Base-by-base conservation (phyloP, 2,113 vertebrate species). In the Anoplopoma fimbria region DNA sequence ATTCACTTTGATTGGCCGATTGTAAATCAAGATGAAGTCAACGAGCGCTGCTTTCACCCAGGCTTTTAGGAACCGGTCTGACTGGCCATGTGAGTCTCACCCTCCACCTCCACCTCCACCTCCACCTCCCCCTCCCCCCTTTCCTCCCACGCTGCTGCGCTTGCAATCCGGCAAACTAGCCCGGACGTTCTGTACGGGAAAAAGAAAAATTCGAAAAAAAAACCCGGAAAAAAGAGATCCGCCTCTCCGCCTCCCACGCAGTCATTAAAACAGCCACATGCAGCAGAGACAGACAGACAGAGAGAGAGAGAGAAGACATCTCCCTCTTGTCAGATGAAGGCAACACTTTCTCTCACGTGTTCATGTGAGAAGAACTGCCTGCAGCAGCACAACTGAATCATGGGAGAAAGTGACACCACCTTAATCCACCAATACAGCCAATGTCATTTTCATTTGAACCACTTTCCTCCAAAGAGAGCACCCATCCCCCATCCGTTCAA, bases 181-280 rank as follows among this genome's bases (percentile, higher is more conserved):
- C 73, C 31, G 2, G 68, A 29, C 42, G 45, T 47, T 87, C 36
- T 75, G 67, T 33, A 57, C 9, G 4, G 63, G 64, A 14, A 9
- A 51, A 57, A 60, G 6, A 31, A 62, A 80, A 85, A 68, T 6
- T n/a, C n/a, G n/a, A n/a, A n/a, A n/a, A 21, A 88, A 73, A 61
- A 83, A 69, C 31, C 21, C 10, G 25, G 85, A 75, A 74, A 69
- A 75, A 74, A 69, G 47, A 82, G 77, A 75, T 80, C 69, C 75
- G 27, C 55, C 81, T 83, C 78, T 58, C 67, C 2, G 17, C 61
- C 82, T 72, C 86, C 86, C 81, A 87, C 91, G 9, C 87, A 64
- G 82, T 76, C 82, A 88, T 89, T 89, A 91, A 89, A 84, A 75
- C 67, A 42, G 77, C 77, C 71, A 62, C 80, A 72, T 69, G 63